A percentile compares a stretch with the other conserved stretches of the same genome.
phyloP scores from a whole-genome alignment of 1,140 invertebrate genomes.

The Calliopsis andreniformis region DNA sequence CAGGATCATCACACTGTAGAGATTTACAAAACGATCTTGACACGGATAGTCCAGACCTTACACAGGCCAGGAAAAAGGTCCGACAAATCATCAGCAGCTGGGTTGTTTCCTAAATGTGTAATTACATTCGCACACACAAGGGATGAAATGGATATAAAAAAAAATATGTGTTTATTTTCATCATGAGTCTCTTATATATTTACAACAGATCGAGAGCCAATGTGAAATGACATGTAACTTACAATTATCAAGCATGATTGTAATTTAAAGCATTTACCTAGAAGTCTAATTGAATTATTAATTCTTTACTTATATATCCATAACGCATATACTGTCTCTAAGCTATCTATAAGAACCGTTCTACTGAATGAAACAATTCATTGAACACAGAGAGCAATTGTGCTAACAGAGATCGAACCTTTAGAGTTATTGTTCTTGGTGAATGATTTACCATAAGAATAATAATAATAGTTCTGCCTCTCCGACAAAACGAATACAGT shows the following conservation, averaged over 20 bases:
- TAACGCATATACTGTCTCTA: background rate
- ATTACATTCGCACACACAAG: background rate
- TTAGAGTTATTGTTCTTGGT: background rate
- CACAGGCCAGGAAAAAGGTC: conserved; percentile 82
- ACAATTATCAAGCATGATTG: background rate
- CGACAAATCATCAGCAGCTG: conserved; percentile 83
- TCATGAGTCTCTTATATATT: conserved; percentile 12
- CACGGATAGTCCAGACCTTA: conserved; percentile 83
- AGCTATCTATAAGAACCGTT: background rate
- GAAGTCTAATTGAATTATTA: background rate
- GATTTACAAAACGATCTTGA: conserved; percentile 84
- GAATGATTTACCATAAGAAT: background rate
- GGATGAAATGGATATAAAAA: background rate
- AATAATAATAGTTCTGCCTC: background rate
- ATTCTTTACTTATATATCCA: background rate
- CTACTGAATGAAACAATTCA: background rate
- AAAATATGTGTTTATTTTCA: conserved; percentile 21
- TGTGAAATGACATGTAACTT: background rate
- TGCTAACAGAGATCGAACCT: conserved; percentile 32
- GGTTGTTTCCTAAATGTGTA: conserved; percentile 63
- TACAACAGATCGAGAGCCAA: conserved; percentile 14
- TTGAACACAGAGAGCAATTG: background rate
- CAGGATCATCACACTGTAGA: conserved; percentile 88
- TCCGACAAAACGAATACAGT: background rate
- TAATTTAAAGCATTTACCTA: background rate